phyloP scores from a whole-genome alignment of 2,113 vertebrate genomes.

The Zootoca vivipara region DNA sequence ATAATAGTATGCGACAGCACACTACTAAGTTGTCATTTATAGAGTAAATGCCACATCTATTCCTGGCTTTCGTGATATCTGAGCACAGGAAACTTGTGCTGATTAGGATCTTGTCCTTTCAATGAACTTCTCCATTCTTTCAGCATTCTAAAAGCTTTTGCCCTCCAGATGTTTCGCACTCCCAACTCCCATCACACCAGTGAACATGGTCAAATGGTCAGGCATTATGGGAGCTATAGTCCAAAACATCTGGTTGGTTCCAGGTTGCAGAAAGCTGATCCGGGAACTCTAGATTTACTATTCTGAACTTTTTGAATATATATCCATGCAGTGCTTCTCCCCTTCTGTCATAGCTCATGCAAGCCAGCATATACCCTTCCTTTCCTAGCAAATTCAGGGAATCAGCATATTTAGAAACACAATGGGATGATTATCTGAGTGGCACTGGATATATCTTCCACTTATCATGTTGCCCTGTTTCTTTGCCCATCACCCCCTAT shows the following conservation, averaged over 20 bases:
- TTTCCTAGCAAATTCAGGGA: too few species aligned
- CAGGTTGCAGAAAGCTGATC: not conserved
- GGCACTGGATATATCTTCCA: too few species aligned
- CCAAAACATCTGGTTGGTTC: too few species aligned
- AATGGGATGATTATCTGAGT: too few species aligned
- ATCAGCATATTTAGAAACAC: too few species aligned
- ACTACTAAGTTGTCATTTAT: not conserved
- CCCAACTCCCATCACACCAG: too few species aligned
- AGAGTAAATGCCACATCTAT: not conserved
- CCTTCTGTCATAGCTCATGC: too few species aligned
- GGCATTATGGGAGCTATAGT: too few species aligned
- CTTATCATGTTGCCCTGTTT: too few species aligned
- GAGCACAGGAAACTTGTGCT: not conserved
- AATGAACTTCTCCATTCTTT: not conserved
- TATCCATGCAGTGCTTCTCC: not conserved
- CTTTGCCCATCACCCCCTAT: not conserved
- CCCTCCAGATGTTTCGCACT: too few species aligned
- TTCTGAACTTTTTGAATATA: not conserved
- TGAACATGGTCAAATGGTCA: too few species aligned
- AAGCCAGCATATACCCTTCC: too few species aligned
- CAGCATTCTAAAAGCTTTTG: not conserved
- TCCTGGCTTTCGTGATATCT: not conserved
- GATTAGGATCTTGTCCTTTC: not conserved
- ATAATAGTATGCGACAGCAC: constrained; percentile 6
- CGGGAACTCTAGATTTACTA: not conserved